A percentile compares a stretch with the other conserved stretches of the same genome.
Conservation (phyloP, 2,113 vertebrate species). For the Indicator indicator region DNA sequence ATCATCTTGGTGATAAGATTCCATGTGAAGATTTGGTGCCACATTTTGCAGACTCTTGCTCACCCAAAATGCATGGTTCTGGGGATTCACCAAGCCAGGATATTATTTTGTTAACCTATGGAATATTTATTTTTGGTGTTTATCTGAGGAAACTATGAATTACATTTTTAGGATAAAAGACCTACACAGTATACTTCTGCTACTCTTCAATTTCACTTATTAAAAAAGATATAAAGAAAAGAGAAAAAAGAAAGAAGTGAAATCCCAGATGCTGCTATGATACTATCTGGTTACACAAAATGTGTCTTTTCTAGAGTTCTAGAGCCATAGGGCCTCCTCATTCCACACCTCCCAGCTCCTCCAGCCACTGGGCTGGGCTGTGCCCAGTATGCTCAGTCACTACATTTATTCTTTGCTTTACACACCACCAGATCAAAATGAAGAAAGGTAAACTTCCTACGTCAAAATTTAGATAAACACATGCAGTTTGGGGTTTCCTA, state of each 20-base stretch:
- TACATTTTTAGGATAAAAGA: background rate
- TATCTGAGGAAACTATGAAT: background rate
- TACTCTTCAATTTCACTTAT: background rate
- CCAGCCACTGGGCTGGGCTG: background rate
- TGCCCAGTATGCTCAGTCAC: background rate
- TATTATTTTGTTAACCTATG: background rate
- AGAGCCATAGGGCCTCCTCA: background rate
- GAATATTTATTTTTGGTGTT: background rate
- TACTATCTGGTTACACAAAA: background rate
- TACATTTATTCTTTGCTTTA: background rate
- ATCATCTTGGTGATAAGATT: background rate
- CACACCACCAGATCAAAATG: background rate
- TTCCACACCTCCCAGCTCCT: background rate
- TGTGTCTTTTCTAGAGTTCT: background rate
- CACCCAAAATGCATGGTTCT: background rate
- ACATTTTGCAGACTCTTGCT: background rate
- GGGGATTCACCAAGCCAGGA: background rate
- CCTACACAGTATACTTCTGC: fast-evolving
- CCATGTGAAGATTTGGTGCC: background rate
- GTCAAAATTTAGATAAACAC: background rate
- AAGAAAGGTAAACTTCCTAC: background rate
- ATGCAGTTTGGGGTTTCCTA: background rate
- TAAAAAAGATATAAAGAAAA: background rate
- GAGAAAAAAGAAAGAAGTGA: background rate
- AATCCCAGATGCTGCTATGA: background rate